These are phyloP conservation scores for Leguminivora glycinivorella DNA, from an alignment of 1,140 invertebrate species.

Conservation along the genomic window DNA sequence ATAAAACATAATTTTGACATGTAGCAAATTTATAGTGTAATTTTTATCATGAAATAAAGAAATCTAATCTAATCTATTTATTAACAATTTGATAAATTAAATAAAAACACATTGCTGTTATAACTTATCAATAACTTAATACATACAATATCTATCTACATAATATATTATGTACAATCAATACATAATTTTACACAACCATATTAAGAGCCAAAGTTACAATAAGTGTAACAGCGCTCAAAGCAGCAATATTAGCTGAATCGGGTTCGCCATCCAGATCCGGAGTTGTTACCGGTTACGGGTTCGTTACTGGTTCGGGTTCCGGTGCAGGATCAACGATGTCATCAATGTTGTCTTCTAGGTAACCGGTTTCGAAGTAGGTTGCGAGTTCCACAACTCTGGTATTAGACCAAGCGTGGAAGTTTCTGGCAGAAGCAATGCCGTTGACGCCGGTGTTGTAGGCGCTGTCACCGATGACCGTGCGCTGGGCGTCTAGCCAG, in stretches of 20 bases:
- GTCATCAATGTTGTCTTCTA: slow-evolving; percentile 51
- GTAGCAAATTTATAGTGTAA: too few species aligned
- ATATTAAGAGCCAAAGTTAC: slow-evolving; percentile 44
- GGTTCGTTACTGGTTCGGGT: not conserved
- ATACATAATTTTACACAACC: slow-evolving; percentile 13
- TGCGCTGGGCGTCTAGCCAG: slow-evolving; percentile 52
- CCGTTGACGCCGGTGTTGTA: slow-evolving; percentile 49
- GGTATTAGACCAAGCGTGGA: slow-evolving; percentile 49
- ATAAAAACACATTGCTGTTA: not conserved
- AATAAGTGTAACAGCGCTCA: slow-evolving; percentile 49
- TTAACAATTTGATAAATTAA: not conserved
- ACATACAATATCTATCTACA: slow-evolving; percentile 30
- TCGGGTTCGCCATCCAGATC: slow-evolving; percentile 29
- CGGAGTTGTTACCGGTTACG: not conserved
- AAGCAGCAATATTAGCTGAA: slow-evolving; percentile 47
- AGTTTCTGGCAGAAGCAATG: slow-evolving; percentile 43
- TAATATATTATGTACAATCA: not conserved
- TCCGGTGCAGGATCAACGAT: slow-evolving; percentile 27
- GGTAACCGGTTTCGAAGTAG: slow-evolving; percentile 60
- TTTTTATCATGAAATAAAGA: too few species aligned
- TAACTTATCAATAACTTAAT: slow-evolving; percentile 7
- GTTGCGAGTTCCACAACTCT: slow-evolving; percentile 48
- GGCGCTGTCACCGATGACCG: slow-evolving; percentile 38
- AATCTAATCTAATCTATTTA: not conserved
- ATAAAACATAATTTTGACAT: too few species aligned